Conservation (phyloP, 2,888 invertebrate genomes). For the Stenodema calcarata region DNA sequence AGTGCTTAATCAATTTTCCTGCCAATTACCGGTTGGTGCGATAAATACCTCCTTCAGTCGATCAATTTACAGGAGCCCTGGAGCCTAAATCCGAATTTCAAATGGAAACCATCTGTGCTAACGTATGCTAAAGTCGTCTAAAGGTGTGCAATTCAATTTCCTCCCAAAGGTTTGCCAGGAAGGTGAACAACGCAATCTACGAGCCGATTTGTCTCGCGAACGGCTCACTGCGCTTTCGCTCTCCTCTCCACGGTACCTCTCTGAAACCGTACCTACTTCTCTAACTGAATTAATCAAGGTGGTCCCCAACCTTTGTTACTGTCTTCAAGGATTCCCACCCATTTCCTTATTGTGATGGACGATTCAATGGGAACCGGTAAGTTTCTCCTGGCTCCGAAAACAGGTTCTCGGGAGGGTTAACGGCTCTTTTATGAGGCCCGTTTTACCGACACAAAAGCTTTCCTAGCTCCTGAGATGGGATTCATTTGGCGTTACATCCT, state of each 20-base stretch:
- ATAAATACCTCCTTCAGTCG: neutral
- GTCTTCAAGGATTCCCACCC: constrained; percentile 22
- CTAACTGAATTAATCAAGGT: constrained; percentile 24
- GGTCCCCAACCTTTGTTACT: constrained; percentile 16
- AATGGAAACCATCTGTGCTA: constrained; percentile 12
- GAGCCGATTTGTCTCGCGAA: constrained; percentile 27
- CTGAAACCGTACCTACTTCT: neutral
- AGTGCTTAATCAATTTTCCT: neutral
- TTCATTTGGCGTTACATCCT: too few relatives aligned
- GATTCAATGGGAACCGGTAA: neutral
- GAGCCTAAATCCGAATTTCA: constrained; percentile 7
- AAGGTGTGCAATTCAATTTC: constrained; percentile 26
- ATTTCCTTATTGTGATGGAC: constrained; percentile 28
- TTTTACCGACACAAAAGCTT: neutral
- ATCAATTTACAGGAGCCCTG: neutral
- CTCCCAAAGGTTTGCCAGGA: neutral
- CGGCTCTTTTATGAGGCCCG: constrained; percentile 17
- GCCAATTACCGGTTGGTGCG: neutral
- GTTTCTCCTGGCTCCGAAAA: neutral
- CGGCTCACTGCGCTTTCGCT: neutral
- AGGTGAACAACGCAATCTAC: constrained; percentile 33
- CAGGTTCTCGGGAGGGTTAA: constrained; percentile 9
- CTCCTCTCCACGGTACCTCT: neutral
- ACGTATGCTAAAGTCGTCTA: constrained; percentile 11
- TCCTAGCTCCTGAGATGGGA: neutral